These are phyloP conservation scores for Catagonus wagneri DNA, from an alignment of 2,113 vertebrate species.

Conservation along the genomic window DNA sequence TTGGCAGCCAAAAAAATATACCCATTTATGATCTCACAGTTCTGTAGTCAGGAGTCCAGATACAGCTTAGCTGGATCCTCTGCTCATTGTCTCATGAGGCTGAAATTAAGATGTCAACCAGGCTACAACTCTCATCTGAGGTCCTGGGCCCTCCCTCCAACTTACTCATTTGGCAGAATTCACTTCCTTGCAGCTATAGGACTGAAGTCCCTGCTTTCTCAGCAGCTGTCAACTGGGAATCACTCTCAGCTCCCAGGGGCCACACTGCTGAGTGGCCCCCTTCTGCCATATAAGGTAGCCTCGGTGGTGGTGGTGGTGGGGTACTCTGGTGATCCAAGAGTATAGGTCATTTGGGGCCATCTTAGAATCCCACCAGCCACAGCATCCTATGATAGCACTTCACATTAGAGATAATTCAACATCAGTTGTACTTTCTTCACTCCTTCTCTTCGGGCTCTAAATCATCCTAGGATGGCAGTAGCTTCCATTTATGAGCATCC, in stretches of 20 bases:
- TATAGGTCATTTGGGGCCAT: not conserved
- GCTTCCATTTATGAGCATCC: not conserved
- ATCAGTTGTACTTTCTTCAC: not conserved
- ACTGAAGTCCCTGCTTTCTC: not conserved
- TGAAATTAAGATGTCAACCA: not conserved
- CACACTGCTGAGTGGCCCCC: not conserved
- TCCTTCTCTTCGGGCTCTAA: not conserved
- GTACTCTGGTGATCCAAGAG: not conserved
- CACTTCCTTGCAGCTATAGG: not conserved
- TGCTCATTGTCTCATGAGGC: not conserved
- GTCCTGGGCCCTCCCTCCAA: not conserved
- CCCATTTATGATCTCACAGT: not conserved
- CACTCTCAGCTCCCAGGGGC: not conserved
- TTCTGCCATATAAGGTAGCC: not conserved
- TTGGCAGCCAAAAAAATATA: not conserved
- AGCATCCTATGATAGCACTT: not conserved
- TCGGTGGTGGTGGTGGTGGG: too few species aligned
- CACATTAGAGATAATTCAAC: not conserved
- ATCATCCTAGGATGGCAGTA: not conserved
- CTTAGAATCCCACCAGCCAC: not conserved
- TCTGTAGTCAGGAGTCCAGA: not conserved
- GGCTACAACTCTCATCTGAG: not conserved
- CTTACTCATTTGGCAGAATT: not conserved
- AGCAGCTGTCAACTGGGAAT: not conserved
- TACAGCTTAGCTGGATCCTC: not conserved